A percentile compares a stretch with the other conserved stretches of the same genome.
Evolutionary conservation across 2,888 invertebrate species (phyloP).

Genomic region (Caenorhabditis virilis): DNA sequence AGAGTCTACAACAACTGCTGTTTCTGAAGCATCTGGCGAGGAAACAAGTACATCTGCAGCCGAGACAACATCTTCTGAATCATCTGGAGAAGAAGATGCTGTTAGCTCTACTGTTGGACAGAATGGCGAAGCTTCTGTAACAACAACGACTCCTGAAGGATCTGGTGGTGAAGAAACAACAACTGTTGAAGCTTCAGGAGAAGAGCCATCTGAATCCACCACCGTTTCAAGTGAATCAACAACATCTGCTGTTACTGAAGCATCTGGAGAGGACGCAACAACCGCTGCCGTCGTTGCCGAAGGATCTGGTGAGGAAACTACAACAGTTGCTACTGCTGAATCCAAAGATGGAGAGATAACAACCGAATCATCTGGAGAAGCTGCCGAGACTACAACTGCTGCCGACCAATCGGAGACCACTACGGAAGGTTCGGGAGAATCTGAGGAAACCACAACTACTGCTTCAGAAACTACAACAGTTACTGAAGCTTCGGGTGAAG

Average conservation of each 20-base stretch:
- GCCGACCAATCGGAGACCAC: slow-evolving; percentile 2
- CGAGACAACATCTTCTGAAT: slow-evolving; percentile 7
- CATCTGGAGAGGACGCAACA: slow-evolving; percentile 16
- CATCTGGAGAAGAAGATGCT: slow-evolving; percentile 21
- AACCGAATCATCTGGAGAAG: slow-evolving; percentile 14
- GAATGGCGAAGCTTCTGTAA: slow-evolving; percentile 22
- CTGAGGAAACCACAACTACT: slow-evolving; percentile 3
- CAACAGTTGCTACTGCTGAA: slow-evolving; percentile 7
- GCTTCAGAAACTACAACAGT: slow-evolving; percentile 9
- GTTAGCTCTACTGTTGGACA: slow-evolving; percentile 8
- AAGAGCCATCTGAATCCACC: slow-evolving; percentile 18
- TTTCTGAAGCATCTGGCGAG: slow-evolving; percentile 25
- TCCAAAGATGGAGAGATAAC: slow-evolving; percentile 13
- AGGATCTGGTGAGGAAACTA: slow-evolving; percentile 17
- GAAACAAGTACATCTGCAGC: slow-evolving; percentile 17
- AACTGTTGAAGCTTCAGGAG: slow-evolving; percentile 14
- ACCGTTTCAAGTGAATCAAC: slow-evolving; percentile 15
- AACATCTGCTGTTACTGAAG: slow-evolving; percentile 11
- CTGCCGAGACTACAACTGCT: slow-evolving; percentile 16
- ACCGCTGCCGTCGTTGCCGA: slow-evolving; percentile 8
- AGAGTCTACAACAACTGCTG: slow-evolving; percentile 11
- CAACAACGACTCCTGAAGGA: slow-evolving; percentile 18
- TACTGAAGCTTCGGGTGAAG: slow-evolving; percentile 11
- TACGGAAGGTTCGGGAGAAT: background rate
- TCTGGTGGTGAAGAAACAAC: slow-evolving; percentile 15